Evolutionary conservation across 2,797 vertebrate species (phyloP), one percentile per base, ranked within the genome.

Genomic region (Hozukius guyotensis): DNA sequence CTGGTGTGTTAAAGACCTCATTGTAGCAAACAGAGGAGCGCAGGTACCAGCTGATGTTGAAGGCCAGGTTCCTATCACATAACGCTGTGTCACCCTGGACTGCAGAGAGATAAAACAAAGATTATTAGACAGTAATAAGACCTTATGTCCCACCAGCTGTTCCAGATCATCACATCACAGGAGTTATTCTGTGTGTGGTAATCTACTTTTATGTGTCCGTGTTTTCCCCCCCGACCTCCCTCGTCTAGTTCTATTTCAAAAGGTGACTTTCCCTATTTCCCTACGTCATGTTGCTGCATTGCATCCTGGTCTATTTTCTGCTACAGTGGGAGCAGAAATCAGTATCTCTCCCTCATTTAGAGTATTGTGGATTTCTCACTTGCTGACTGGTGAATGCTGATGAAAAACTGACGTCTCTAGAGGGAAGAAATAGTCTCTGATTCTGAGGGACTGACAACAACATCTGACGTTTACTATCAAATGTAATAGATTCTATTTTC

Each of bases 1-100:
- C 98, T 59, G 96, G 96, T 49, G 97, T 98, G 88, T 96, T 97
- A 82, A 98, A 99, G 88, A 99, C 96, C 86, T 99, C 98, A 82
- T 99, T 99, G 92, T 99, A 99, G 95, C 98, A 99, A 55, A 97
- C 92, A 46, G 97, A 98, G 22, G 97, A 98, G 74, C 98, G 97
- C 75, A 99, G 95, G 91, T 98, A 98, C 98, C 98, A 99, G 86
- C 95, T 97, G 91, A 99, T 92, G 86, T 98, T 99, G 88, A 96
- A 96, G 79, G 77, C 76, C 77, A 96, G 85, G 70, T 93, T 96
- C 11, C 89, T 83, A 25, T 97, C 96, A 92, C 98, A 99, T 72
- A 93, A 65, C 12, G 85, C 88, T 4, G 82, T 34, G 72, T 97
- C 94, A 71, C 96, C 96, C 88, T 96, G 95, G 94, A 99, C 98